Evolutionary conservation across 2,888 invertebrate genomes (phyloP).

Genomic region (Platycheirus rosarum): DNA sequence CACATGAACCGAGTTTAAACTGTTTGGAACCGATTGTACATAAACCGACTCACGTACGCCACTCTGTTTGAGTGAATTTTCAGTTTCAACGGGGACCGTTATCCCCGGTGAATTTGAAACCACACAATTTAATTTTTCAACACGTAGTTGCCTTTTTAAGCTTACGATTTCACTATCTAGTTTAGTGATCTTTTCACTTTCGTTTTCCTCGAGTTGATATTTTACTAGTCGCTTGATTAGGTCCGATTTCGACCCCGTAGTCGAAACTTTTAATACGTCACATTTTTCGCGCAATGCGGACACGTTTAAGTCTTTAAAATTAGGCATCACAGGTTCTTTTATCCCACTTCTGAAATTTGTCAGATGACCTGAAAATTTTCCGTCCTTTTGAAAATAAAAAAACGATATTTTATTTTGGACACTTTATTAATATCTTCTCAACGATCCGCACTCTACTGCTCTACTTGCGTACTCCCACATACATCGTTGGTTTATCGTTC

Average conservation of each 20-base stretch:
- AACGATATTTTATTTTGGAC: too few species aligned
- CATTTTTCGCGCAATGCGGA: neutral
- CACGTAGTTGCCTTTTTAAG: neutral
- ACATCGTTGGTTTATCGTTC: too few species aligned
- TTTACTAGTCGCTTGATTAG: neutral
- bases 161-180: neutral
- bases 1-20: neutral
- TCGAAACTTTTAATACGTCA: neutral
- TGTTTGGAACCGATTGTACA: neutral
- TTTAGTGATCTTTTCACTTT: neutral
- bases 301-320: neutral
- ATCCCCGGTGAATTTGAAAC: neutral
- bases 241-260: neutral
- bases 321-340: neutral
- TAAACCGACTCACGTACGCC: neutral
- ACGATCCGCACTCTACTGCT: too few species aligned
- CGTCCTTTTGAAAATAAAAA: too few species aligned
- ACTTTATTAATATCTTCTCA: too few species aligned
- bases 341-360: slow-evolving; percentile 7
- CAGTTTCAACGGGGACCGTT: neutral
- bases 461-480: too few species aligned
- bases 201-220: neutral
- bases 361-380: neutral
- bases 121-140: too few species aligned
- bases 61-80: neutral